Conservation (phyloP, 2,113 vertebrate species). For the Uropsilus gracilis region DNA sequence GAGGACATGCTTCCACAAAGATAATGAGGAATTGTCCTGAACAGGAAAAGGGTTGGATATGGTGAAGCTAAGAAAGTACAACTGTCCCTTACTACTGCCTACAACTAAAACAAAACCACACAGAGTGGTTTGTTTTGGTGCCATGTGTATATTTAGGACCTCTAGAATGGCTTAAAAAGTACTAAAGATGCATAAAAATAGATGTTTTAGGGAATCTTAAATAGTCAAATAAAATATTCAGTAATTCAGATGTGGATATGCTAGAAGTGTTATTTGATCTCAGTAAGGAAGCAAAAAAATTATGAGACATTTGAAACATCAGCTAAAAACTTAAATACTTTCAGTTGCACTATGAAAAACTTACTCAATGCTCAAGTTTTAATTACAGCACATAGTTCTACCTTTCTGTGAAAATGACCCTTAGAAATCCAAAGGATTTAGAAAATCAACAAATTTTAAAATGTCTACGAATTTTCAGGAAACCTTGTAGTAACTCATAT, state of each 20-base stretch:
- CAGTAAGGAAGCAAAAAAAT: constrained; percentile 26
- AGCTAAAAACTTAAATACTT: constrained; percentile 3
- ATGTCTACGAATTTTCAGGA: constrained; percentile 41
- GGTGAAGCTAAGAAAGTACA: neutral
- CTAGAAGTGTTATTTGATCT: constrained; percentile 8
- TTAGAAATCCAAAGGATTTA: constrained; percentile 23
- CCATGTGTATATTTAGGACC: neutral
- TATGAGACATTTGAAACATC: neutral
- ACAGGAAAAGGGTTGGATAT: neutral
- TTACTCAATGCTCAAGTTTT: neutral
- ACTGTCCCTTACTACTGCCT: constrained; percentile 64
- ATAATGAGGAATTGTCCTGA: neutral
- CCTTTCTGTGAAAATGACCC: neutral
- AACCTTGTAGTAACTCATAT: neutral
- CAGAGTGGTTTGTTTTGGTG: constrained; percentile 24
- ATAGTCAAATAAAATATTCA: neutral
- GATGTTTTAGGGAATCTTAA: constrained; percentile 30
- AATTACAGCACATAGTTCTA: neutral
- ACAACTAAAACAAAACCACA: constrained; percentile 63
- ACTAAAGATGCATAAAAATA: constrained; percentile 25
- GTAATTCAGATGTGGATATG: constrained; percentile 25
- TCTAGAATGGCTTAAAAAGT: constrained; percentile 10
- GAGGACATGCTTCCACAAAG: neutral
- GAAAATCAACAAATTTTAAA: constrained; percentile 16
- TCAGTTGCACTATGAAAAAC: neutral